A percentile compares a stretch with the other conserved stretches of the same genome.
These are phyloP conservation scores for Allacma fusca DNA, from an alignment of 2,888 invertebrate species.

Conservation along the genomic window DNA sequence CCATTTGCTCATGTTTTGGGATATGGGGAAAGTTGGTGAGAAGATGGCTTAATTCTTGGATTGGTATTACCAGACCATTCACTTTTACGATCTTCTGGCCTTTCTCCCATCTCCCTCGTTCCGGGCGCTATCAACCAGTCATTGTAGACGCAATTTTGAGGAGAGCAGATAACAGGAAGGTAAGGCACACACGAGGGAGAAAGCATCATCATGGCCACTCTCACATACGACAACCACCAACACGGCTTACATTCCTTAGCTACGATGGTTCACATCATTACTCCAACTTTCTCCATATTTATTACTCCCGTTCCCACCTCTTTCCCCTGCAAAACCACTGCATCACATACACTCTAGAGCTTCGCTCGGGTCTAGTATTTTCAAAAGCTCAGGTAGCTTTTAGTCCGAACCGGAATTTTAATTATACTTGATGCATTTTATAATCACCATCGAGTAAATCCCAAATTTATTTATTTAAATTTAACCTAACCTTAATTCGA, in stretches of 20 bases:
- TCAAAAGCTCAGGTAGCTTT: too few species aligned
- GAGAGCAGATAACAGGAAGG: too few species aligned
- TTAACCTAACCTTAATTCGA: too few species aligned
- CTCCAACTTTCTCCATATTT: neutral
- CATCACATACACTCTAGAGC: neutral
- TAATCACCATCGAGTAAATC: too few species aligned
- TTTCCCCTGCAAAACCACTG: neutral
- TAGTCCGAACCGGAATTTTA: too few species aligned
- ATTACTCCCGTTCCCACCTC: neutral
- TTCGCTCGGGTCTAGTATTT: too few species aligned
- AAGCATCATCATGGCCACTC: neutral
- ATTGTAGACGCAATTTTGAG: slow-evolving; percentile 29
- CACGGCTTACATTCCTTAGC: neutral
- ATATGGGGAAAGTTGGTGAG: slow-evolving; percentile 44
- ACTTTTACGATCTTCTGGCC: slow-evolving; percentile 44
- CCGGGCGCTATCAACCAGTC: slow-evolving; percentile 29
- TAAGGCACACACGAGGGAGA: too few species aligned
- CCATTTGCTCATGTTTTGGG: neutral
- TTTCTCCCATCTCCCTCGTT: slow-evolving; percentile 28
- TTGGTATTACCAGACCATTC: slow-evolving; percentile 47
- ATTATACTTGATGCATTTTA: too few species aligned
- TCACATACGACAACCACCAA: neutral
- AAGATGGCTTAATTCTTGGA: slow-evolving; percentile 45
- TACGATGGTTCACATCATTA: neutral
- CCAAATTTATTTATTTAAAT: too few species aligned